phyloP scores from a whole-genome alignment of 2,113 vertebrate genomes.

The Calidris pygmaea region DNA sequence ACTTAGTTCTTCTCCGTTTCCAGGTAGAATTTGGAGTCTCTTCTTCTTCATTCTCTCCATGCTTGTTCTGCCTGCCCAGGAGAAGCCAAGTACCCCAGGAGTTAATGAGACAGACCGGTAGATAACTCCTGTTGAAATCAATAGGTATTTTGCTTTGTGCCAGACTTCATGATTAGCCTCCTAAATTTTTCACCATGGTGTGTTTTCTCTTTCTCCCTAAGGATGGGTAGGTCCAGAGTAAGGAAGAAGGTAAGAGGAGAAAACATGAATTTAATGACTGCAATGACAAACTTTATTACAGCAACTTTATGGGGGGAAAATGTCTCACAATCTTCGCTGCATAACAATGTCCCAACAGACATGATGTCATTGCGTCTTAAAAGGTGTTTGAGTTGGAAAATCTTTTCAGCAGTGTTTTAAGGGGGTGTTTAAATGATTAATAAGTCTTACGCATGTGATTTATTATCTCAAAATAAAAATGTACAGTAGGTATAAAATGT shows the following conservation, averaged over 20 bases:
- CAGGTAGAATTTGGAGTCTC: not conserved
- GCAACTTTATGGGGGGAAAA: conserved; percentile 26
- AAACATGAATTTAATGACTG: conserved; percentile 10
- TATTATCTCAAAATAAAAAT: conserved; percentile 54
- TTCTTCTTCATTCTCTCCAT: not conserved
- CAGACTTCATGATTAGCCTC: not conserved
- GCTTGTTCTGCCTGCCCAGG: not conserved
- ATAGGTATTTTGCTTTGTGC: not conserved
- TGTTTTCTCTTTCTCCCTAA: not conserved
- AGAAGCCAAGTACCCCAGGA: not conserved
- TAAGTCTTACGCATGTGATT: conserved; percentile 42
- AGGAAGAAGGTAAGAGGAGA: conserved; percentile 40
- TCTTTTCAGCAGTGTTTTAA: conserved; percentile 53
- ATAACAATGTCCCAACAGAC: conserved; percentile 69
- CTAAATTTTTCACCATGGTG: not conserved
- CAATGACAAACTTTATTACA: conserved; percentile 32
- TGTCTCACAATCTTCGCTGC: conserved; percentile 30
- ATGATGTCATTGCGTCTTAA: conserved; percentile 68
- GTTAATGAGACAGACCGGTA: not conserved
- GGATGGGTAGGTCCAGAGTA: not conserved
- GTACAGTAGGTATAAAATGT: conserved; percentile 1
- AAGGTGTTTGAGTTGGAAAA: conserved; percentile 71
- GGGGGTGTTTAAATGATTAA: conserved; percentile 63
- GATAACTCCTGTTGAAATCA: not conserved
- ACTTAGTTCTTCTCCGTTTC: not conserved